Evolutionary conservation across 1,140 invertebrate genomes (phyloP).

Genomic region (Andricus grossulariae): DNA sequence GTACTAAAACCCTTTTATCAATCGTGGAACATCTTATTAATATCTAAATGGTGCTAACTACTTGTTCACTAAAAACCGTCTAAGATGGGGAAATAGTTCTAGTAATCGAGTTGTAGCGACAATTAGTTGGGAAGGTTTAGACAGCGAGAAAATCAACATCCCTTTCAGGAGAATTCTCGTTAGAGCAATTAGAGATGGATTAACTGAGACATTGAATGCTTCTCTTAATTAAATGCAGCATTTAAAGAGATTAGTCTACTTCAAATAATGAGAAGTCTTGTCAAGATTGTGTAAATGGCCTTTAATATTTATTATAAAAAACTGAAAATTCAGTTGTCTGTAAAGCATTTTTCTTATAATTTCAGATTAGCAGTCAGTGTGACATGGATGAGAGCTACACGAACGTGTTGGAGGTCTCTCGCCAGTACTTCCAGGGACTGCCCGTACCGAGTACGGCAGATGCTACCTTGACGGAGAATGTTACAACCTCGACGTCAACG

Average conservation of each 20-base stretch:
- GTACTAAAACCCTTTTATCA: too few species aligned
- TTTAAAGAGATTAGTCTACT: neutral
- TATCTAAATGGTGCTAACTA: neutral
- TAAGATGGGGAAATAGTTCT: neutral
- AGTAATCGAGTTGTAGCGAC: neutral
- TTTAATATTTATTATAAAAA: too few species aligned
- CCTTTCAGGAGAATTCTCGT: neutral
- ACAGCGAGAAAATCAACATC: neutral
- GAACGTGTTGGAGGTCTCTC: conserved; percentile 87
- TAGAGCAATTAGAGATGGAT: conserved; percentile 1
- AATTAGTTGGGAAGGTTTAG: neutral
- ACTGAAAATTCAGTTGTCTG: too few species aligned
- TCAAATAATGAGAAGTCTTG: neutral
- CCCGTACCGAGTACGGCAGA: conserved; percentile 78
- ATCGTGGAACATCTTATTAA: too few species aligned
- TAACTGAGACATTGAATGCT: neutral
- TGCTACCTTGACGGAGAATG: conserved; percentile 70
- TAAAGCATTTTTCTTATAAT: conserved; percentile 42
- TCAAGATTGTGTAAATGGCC: too few species aligned
- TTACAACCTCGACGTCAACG: conserved; percentile 72
- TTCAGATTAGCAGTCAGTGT: conserved; percentile 74
- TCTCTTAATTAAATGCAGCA: neutral
- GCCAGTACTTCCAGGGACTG: conserved; percentile 87
- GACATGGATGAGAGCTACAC: conserved; percentile 86
- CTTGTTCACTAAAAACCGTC: neutral